phyloP scores from a whole-genome alignment of 2,113 vertebrate species.

The Coregonus clupeaformis region DNA sequence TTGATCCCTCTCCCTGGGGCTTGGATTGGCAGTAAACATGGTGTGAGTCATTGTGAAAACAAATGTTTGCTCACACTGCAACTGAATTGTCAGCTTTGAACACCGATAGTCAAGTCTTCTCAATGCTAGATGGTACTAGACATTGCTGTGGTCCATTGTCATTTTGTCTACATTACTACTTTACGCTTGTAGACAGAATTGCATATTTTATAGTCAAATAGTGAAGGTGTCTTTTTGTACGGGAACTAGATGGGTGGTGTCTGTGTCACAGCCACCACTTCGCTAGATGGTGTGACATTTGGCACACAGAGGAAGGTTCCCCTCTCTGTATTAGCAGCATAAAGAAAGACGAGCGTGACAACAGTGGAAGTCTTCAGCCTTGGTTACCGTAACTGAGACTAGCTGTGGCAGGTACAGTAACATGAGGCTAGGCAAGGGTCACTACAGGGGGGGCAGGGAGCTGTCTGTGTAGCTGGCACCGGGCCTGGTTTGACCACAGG shows the following conservation, averaged over 20 bases:
- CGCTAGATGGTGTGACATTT: conserved; percentile 18
- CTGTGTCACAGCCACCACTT: background rate
- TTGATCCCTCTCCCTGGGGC: background rate
- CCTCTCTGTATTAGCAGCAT: background rate
- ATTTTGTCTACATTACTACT: background rate
- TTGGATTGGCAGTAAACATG: background rate
- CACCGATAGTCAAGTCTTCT: background rate
- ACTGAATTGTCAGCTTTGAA: background rate
- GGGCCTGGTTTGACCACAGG: conserved; percentile 39
- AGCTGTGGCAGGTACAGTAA: conserved; percentile 38
- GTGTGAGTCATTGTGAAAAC: background rate
- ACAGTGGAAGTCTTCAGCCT: conserved; percentile 60
- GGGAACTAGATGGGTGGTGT: background rate
- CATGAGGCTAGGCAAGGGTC: conserved; percentile 39
- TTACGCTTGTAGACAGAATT: background rate
- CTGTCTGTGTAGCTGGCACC: conserved; percentile 43
- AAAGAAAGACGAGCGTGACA: conserved; percentile 31
- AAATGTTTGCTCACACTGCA: background rate
- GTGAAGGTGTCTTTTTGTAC: too few species aligned
- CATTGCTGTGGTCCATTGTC: background rate
- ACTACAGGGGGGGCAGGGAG: conserved; percentile 23
- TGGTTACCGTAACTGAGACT: conserved; percentile 62
- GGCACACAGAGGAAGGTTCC: conserved; percentile 21
- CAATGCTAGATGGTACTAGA: background rate
- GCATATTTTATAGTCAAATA: background rate